Evolutionary conservation across 1,140 invertebrate genomes (phyloP), one percentile per base, ranked within the genome.

Genomic region (Euura saliciscinereae): DNA sequence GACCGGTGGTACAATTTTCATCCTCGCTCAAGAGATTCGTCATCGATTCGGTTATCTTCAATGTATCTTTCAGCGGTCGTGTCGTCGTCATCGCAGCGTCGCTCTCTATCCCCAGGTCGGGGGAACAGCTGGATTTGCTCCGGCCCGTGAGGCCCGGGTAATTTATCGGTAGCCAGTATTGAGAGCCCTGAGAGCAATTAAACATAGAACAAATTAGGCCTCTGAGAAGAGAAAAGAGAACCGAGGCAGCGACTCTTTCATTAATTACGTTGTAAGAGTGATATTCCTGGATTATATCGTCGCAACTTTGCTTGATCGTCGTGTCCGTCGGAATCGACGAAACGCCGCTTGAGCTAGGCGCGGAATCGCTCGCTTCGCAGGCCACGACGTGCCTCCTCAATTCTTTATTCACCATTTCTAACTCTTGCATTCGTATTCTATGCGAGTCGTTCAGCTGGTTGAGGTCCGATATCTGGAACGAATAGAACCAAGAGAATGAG

Each of bases 71-170:
- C 3, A 89, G 76, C 43, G 89, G 89, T 74, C 83, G 82, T 42
- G 80, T 79, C 10, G 72, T 68, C 0, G 87, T 86, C 3, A 85
- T 74, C n/a, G 87, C 85, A 4, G 87, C 85, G 77, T 93, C 92
- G 77, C 92, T 93, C 79, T 93, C 92, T 68, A 94, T 93, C 3
- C 92, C 93, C 67, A 94, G 85, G 85, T 93, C 92, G 1, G 92
- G 92, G 2, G 92, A 93, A 46, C 90, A 90, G 77, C 90, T 92
- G 2, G 86, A 86, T 75, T 87, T 87, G 65, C 83, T 86, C 2
- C 82, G 80, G 11, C 78, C 78, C 51, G 76, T 81, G 4, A 76
- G 71, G 2, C 77, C 74, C 44, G 80, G 78, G 69, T 81, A 82
- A 76, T 79, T 83, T 71, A 82, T 70, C 51, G 81, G 76, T 71